Conservation (phyloP, 1,140 invertebrate genomes). For the Propsilocerus akamusi region DNA sequence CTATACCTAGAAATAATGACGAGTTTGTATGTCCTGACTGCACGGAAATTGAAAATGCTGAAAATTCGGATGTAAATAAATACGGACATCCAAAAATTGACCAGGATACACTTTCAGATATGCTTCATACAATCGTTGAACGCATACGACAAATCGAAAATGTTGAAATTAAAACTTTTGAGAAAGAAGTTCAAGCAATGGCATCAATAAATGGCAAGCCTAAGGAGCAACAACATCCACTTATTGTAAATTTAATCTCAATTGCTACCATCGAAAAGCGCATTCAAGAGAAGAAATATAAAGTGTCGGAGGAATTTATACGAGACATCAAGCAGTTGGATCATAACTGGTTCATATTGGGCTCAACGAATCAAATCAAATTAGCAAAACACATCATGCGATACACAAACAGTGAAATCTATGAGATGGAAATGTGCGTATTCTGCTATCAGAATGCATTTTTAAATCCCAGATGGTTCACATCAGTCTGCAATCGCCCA, state of each 20-base stretch:
- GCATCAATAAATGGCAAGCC: slow-evolving; percentile 16
- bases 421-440: slow-evolving; percentile 84
- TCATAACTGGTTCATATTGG: slow-evolving; percentile 64
- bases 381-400: slow-evolving; percentile 54
- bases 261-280: slow-evolving; percentile 55
- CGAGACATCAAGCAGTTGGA: slow-evolving; percentile 83
- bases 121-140: background rate
- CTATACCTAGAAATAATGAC: slow-evolving; percentile 26
- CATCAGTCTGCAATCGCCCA: slow-evolving; percentile 71
- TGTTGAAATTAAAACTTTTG: no score
- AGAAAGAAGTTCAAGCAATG: slow-evolving; percentile 5
- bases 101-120: slow-evolving; percentile 10
- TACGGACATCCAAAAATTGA: slow-evolving; percentile 7
- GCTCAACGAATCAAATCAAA: slow-evolving; percentile 49
- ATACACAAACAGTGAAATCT: slow-evolving; percentile 66
- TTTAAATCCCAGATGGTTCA: slow-evolving; percentile 71
- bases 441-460: slow-evolving; percentile 80
- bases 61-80: slow-evolving; percentile 41
- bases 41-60: slow-evolving; percentile 53
- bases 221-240: slow-evolving; percentile 46
- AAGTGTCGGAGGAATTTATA: slow-evolving; percentile 75
- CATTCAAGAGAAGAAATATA: slow-evolving; percentile 58
- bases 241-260: slow-evolving; percentile 71
- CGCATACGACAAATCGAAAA: background rate
- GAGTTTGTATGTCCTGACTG: slow-evolving; percentile 81